These are phyloP conservation scores for Paramacrobiotus metropolitanus DNA, from an alignment of 1,140 invertebrate species.

Conservation along the genomic window DNA sequence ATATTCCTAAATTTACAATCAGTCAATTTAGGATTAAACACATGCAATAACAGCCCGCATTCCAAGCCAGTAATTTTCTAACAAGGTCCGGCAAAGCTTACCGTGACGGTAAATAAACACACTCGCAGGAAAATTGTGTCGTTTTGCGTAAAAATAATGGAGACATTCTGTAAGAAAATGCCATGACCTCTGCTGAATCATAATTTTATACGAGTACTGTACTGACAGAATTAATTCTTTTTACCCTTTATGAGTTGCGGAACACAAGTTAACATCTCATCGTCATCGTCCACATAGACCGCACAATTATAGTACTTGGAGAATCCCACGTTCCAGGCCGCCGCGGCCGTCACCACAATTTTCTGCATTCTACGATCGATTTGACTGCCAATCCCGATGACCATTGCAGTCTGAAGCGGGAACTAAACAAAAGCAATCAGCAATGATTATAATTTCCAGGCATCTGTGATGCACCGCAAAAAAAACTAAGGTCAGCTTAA, in stretches of 20 bases:
- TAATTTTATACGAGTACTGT: background rate
- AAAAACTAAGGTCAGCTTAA: too few relatives aligned
- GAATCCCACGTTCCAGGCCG: background rate
- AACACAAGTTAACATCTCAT: background rate
- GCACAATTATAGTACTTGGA: background rate
- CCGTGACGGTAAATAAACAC: conserved; percentile 51
- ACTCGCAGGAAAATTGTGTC: conserved; percentile 23
- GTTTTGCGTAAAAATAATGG: conserved; percentile 12
- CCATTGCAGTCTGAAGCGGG: background rate
- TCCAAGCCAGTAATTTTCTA: too few relatives aligned
- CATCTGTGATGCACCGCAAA: too few relatives aligned
- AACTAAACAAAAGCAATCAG: background rate
- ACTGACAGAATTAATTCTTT: too few relatives aligned
- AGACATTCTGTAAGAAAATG: conserved; percentile 12
- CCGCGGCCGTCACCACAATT: background rate
- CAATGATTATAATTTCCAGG: too few relatives aligned
- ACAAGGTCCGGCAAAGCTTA: too few relatives aligned
- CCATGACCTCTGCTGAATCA: background rate
- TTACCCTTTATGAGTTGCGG: background rate
- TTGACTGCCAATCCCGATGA: background rate
- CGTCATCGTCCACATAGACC: background rate
- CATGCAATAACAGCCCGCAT: too few relatives aligned
- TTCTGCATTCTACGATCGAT: background rate
- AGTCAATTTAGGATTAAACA: too few relatives aligned
- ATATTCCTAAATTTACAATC: too few relatives aligned